Base-by-base conservation (phyloP, 2,888 invertebrate species). In the Stenichneumon culpator region DNA sequence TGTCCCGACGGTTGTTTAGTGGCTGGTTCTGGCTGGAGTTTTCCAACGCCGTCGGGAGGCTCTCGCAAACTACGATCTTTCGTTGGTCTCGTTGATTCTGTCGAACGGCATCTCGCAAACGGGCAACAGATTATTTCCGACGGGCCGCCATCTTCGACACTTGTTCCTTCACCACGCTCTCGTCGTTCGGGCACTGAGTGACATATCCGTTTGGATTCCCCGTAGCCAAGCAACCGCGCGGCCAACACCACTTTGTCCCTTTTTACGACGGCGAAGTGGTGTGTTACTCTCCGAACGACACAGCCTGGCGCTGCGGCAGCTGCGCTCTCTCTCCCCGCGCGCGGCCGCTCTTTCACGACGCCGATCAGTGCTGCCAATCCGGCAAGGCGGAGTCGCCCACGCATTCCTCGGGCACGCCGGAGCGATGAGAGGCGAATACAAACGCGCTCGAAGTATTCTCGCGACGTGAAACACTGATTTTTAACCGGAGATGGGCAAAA, bases 101-200 rank as follows among this genome's bases (percentile, higher is more conserved):
- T n/a, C 25, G 47, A 79, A 81, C 72, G 70, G 74, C 69, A 32
- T 22, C 72, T 36, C 54, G 82, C 87, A 83, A 83, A 83, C 72
- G 63, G 78, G 52, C 70, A 72, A 74, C 78, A 50, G 36, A 72
- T 70, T 52, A 75, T 60, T 79, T 70, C 63, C 85, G 78, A 86
- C 68, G 68, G 80, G 86, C 87, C 87, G 88, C 88, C 88, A 88
- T 87, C 86, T 88, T 86, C 82, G 72, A 88, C 82, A 87, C 88
- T 87, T 85, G 85, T 79, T 87, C 68, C 67, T 79, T 79, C 65
- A 54, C 74, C 85, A 83, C 75, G 80, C 19, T 73, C 85, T 79
- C 68, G 80, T 82, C 83, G 73, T 47, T 14, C 16, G 60, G 72
- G 28, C 79, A 84, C 84, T 82, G 88, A 87, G 80, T 84, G 81